A percentile compares a stretch with the other conserved stretches of the same genome.
Evolutionary conservation across 2,797 vertebrate genomes (phyloP).

Genomic region (Tapera naevia): DNA sequence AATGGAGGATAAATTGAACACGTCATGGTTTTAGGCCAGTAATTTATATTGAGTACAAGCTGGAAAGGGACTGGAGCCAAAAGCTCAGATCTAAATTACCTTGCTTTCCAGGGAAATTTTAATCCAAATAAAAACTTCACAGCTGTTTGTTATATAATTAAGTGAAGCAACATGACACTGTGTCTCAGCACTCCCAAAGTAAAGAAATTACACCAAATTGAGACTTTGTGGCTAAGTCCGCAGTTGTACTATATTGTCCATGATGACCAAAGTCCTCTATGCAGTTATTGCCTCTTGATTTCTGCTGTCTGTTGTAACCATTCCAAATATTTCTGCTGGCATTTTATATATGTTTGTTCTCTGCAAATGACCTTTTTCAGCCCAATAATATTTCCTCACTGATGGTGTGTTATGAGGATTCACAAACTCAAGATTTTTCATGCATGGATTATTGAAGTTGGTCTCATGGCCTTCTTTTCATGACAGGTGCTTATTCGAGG

Average conservation of each 20-base stretch:
- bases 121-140: conserved; percentile 46
- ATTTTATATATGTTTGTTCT: neutral
- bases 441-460: neutral
- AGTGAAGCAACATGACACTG: neutral
- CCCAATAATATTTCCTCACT: neutral
- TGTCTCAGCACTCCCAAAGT: neutral
- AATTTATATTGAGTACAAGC: conserved; percentile 70
- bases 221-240: neutral
- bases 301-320: neutral
- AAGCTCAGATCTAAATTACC: conserved; percentile 44
- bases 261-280: neutral
- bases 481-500: neutral
- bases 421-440: neutral
- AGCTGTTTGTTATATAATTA: conserved; percentile 26
- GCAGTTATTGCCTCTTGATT: neutral
- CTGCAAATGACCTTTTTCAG: neutral
- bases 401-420: neutral
- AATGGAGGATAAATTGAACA: conserved; percentile 55
- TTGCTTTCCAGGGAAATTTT: conserved; percentile 41
- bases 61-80: conserved; percentile 31
- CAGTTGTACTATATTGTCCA: neutral
- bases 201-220: neutral
- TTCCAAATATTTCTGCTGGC: neutral
- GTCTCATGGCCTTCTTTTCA: neutral
- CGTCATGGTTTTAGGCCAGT: conserved; percentile 48